phyloP scores from a whole-genome alignment of 2,113 vertebrate genomes.

The Camelus dromedarius region DNA sequence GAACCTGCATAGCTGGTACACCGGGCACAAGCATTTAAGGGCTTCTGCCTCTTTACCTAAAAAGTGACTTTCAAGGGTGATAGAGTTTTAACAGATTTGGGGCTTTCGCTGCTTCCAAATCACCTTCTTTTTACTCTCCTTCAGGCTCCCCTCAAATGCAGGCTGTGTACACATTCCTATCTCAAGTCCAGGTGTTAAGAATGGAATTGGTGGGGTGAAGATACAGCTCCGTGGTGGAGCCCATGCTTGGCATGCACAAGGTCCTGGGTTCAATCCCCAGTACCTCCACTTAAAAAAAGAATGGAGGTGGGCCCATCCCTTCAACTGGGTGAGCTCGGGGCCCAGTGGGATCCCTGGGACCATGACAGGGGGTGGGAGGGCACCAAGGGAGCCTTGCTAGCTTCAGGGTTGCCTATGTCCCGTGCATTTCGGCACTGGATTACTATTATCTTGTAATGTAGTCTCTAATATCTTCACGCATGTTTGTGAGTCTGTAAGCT shows the following conservation, averaged over 20 bases:
- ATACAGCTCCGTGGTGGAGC: no score
- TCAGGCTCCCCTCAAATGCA: not conserved
- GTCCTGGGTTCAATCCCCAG: no score
- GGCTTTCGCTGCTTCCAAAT: not conserved
- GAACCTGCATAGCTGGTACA: not conserved
- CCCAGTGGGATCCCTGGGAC: not conserved
- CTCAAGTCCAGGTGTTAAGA: not conserved
- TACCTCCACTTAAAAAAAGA: not conserved
- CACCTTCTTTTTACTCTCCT: not conserved
- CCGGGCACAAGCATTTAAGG: not conserved
- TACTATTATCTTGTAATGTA: no score
- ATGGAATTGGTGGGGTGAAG: not conserved
- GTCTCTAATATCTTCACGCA: not conserved
- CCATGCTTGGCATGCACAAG: no score
- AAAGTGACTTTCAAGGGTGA: not conserved
- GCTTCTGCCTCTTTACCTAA: not conserved
- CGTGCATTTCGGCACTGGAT: not conserved
- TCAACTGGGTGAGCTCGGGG: not conserved
- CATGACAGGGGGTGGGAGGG: rapidly evolving
- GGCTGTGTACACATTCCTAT: not conserved
- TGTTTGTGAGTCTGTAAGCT: not conserved
- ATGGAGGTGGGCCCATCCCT: not conserved
- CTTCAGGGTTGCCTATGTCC: not conserved
- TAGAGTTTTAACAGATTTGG: not conserved
- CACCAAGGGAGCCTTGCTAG: not conserved